phyloP scores from a whole-genome alignment of 1,140 invertebrate species.

The Radopholus similis region DNA sequence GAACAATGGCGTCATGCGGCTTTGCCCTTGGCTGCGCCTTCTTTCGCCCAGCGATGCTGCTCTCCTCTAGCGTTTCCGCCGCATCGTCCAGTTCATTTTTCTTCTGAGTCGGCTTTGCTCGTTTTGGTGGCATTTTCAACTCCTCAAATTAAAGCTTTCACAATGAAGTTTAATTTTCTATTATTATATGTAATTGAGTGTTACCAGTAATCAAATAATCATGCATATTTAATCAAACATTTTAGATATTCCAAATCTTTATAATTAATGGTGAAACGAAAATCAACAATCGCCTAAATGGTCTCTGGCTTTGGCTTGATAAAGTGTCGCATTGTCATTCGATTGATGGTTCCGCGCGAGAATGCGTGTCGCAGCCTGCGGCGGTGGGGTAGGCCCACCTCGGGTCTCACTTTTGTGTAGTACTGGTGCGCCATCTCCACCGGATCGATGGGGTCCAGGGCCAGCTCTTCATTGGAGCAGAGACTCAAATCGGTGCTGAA shows the following conservation, averaged over 20 bases:
- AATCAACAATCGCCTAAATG: conserved; percentile 5
- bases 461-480: conserved; percentile 30
- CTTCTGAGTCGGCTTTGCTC: neutral
- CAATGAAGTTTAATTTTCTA: neutral
- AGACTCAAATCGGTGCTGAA: conserved; percentile 45
- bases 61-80: neutral
- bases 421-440: conserved; percentile 45
- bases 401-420: conserved; percentile 32
- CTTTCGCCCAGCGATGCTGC: neutral
- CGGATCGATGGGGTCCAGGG: conserved; percentile 44
- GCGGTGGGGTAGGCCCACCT: conserved; percentile 43
- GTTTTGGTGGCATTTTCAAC: neutral
- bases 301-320: conserved; percentile 43
- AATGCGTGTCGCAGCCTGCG: conserved; percentile 47
- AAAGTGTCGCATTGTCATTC: conserved; percentile 39
- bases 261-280: neutral
- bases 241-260: too few relatives aligned
- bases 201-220: too few relatives aligned
- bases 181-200: too few relatives aligned
- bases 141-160: neutral
- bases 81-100: neutral
- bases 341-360: conserved; percentile 49
- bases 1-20: neutral
- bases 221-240: too few relatives aligned
- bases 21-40: neutral